Conservation (phyloP, 2,888 invertebrate genomes). For the Galeruca laticollis region DNA sequence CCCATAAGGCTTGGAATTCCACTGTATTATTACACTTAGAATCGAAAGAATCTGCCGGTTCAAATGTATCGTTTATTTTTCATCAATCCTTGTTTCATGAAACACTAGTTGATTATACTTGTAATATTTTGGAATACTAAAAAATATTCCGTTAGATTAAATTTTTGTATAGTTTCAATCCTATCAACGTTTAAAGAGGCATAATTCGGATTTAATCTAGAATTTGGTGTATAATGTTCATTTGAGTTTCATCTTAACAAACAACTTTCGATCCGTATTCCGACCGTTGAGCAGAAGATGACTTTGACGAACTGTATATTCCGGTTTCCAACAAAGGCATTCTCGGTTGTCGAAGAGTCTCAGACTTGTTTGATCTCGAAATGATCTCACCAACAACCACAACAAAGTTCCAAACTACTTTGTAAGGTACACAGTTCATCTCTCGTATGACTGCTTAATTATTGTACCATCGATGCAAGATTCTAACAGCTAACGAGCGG, state of each 20-base stretch:
- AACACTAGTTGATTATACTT: no score
- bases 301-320: conserved; percentile 22
- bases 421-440: conserved; percentile 50
- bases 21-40: no score
- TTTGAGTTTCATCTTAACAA: conserved; percentile 7
- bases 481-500: not conserved
- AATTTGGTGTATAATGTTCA: not conserved
- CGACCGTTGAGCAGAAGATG: not conserved
- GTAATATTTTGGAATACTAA: no score
- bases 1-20: no score
- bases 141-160: no score
- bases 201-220: not conserved
- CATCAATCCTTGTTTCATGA: no score
- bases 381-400: conserved; percentile 48
- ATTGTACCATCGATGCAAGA: conserved; percentile 2
- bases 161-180: no score
- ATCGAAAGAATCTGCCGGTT: no score
- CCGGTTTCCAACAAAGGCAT: conserved; percentile 22
- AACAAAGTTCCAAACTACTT: conserved; percentile 50
- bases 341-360: conserved; percentile 23
- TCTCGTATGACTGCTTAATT: conserved; percentile 26
- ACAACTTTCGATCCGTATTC: not conserved
- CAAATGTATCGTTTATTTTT: no score
- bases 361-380: conserved; percentile 51
- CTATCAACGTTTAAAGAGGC: not conserved